A percentile compares a stretch with the other conserved stretches of the same genome.
Conservation (phyloP, 2,113 vertebrate genomes). For the Isurus oxyrinchus region DNA sequence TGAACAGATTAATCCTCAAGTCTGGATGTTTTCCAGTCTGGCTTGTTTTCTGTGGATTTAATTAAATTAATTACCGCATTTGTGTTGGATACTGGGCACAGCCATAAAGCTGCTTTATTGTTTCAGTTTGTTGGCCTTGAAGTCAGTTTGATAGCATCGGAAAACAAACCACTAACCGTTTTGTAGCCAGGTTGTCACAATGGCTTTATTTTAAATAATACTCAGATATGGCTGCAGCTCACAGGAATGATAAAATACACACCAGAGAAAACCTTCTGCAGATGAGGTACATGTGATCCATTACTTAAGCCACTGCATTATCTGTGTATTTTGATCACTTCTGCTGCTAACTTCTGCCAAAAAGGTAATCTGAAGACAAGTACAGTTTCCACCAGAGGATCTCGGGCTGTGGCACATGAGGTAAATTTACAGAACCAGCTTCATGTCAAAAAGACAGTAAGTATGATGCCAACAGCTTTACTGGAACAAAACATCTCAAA, state of each 20-base stretch:
- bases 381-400: background rate
- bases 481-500: background rate
- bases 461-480: background rate
- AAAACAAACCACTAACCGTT: background rate
- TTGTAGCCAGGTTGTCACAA: background rate
- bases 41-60: constrained; percentile 18
- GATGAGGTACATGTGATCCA: background rate
- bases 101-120: background rate
- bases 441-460: background rate
- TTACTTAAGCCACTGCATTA: background rate
- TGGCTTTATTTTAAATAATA: constrained; percentile 17
- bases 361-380: background rate
- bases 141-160: background rate
- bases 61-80: constrained; percentile 31
- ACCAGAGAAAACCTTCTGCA: background rate
- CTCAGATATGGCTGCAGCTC: background rate
- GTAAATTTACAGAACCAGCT: background rate
- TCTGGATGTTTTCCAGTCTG: constrained; percentile 25
- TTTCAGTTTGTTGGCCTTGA: background rate
- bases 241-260: background rate
- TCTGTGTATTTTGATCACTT: background rate
- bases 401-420: background rate
- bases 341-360: background rate
- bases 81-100: background rate
- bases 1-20: background rate